Percentiles rank a stretch among this genome's conserved stretches.
These are phyloP conservation scores for Rhegmatorhina hoffmannsi DNA, from an alignment of 2,113 vertebrate species.

Conservation along the genomic window DNA sequence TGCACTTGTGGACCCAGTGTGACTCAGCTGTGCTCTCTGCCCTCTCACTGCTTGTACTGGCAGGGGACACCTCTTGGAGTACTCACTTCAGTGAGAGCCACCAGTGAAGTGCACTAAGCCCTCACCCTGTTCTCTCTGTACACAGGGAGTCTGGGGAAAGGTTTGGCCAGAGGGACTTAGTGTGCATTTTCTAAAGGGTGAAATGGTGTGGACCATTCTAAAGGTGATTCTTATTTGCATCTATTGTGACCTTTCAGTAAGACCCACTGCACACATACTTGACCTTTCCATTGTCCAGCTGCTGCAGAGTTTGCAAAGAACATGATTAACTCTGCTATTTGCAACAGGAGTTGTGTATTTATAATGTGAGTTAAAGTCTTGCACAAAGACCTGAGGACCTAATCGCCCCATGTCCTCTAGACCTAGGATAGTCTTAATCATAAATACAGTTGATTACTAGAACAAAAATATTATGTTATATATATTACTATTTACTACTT, in stretches of 20 bases:
- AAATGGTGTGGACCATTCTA: fast-evolving
- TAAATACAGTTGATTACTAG: background rate
- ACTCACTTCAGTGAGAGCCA: background rate
- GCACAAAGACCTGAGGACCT: background rate
- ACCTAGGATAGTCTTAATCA: background rate
- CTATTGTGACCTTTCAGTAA: slow-evolving; percentile 41
- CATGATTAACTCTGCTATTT: slow-evolving; percentile 3
- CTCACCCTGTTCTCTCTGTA: background rate
- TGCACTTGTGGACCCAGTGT: background rate
- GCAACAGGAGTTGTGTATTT: background rate
- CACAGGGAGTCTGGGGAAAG: background rate
- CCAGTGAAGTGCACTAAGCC: background rate
- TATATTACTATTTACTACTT: background rate
- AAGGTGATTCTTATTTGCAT: slow-evolving; percentile 29
- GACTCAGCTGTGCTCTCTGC: background rate
- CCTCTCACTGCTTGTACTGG: background rate
- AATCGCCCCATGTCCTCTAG: background rate
- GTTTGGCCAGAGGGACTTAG: background rate
- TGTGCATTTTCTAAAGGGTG: background rate
- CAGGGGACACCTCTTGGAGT: background rate
- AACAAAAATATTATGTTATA: background rate
- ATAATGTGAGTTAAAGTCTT: background rate
- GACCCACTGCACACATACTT: slow-evolving; percentile 4
- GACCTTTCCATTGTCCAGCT: slow-evolving; percentile 47
- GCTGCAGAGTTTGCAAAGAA: background rate